These are phyloP conservation scores for Myripristis jacobus DNA, from an alignment of 2,797 vertebrate genomes.

Conservation along the genomic window DNA sequence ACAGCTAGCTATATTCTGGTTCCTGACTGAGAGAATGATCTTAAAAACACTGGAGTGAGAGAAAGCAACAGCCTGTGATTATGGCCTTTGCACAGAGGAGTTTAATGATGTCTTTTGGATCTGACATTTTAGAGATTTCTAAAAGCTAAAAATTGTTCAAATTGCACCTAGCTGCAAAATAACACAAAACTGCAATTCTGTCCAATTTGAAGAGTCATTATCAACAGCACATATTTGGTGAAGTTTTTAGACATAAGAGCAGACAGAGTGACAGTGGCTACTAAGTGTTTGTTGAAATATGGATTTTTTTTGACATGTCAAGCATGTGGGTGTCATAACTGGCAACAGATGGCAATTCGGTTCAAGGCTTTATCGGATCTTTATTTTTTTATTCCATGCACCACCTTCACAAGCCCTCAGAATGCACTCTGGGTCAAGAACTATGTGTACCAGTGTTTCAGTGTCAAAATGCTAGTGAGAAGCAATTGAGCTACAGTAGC, in stretches of 20 bases:
- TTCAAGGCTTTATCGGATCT: not conserved
- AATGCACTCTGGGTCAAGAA: not conserved
- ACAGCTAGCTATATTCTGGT: not conserved
- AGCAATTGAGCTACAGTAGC: too few species aligned
- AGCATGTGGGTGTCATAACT: too few species aligned
- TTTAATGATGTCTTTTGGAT: conserved; percentile 3
- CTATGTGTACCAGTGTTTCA: not conserved
- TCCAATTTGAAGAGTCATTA: conserved; percentile 1
- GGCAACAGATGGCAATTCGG: not conserved
- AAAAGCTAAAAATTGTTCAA: not conserved
- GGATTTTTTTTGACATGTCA: too few species aligned
- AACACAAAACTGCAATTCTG: not conserved
- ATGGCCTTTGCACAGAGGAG: not conserved
- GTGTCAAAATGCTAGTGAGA: too few species aligned
- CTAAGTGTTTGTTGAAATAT: too few species aligned
- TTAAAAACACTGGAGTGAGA: not conserved
- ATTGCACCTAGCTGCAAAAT: not conserved
- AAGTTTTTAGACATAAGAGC: conserved; percentile 8
- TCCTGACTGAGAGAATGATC: not conserved
- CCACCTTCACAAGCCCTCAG: not conserved
- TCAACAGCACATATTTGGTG: not conserved
- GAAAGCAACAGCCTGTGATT: not conserved
- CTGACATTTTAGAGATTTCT: not conserved
- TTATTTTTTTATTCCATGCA: not conserved
- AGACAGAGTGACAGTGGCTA: not conserved